phyloP scores from a whole-genome alignment of 2,888 invertebrate genomes.

The Yponomeuta malinellus region DNA sequence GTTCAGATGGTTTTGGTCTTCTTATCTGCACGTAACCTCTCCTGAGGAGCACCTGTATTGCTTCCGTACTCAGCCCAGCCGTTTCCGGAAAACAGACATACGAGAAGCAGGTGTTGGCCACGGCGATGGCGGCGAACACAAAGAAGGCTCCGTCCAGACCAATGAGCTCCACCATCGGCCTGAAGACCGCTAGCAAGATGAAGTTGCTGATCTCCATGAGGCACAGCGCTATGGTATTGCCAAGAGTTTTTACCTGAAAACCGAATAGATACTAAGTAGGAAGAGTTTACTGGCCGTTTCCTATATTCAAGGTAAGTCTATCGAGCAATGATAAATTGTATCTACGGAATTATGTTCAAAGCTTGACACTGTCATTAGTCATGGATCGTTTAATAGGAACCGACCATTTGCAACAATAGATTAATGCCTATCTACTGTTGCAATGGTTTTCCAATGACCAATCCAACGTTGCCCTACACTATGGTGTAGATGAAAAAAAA shows the following conservation, averaged over 20 bases:
- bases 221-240: constrained; percentile 24
- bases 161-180: constrained; percentile 27
- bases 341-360: too few relatives aligned
- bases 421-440: too few relatives aligned
- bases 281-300: too few relatives aligned
- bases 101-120: constrained; percentile 30
- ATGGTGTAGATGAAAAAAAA: too few relatives aligned
- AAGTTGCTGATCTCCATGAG: constrained; percentile 32
- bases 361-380: too few relatives aligned
- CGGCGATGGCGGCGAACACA: constrained; percentile 35
- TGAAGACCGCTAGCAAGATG: constrained; percentile 28
- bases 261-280: not conserved
- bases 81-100: constrained; percentile 49
- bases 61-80: constrained; percentile 31
- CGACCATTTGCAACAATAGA: too few relatives aligned
- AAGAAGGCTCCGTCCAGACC: constrained; percentile 48
- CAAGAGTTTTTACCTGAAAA: constrained; percentile 35
- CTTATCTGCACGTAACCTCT: not conserved
- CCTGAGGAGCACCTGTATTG: not conserved
- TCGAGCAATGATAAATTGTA: too few relatives aligned
- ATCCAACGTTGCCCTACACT: too few relatives aligned
- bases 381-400: too few relatives aligned
- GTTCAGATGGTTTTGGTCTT: not conserved
- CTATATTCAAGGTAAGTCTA: too few relatives aligned
- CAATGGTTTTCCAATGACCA: too few relatives aligned